Base-by-base conservation (phyloP, 2,113 vertebrate species). In the Chionis minor region DNA sequence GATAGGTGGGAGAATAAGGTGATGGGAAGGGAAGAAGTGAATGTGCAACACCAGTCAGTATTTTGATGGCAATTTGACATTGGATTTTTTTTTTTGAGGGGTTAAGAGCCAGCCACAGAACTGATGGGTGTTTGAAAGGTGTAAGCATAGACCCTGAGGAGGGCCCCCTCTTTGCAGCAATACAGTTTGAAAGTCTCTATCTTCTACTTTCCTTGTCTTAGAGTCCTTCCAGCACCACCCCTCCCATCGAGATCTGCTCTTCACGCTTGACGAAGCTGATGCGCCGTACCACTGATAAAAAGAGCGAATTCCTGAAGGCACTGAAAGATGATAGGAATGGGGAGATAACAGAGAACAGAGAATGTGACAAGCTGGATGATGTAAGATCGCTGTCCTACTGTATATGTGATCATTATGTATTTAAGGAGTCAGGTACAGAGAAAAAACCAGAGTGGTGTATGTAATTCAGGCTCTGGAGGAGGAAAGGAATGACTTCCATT, bases 241-340 rank as follows among this genome's bases (percentile, higher is more conserved):
- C 99, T 97, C 99, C 99, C 42, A 99, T 99, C 56, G 99, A 99
- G 98, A 99, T 99, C 86, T 99, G 98, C 94, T 99, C 99, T 38
- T 99, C 99, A 23, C 99, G 99, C 92, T 98, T 99, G 96, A 98
- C 97, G 21, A 99, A 99, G 97, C 98, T 99, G 98, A 99, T 99
- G 98, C 99, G 99, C 26, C 99, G 99, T 62, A 99, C 99, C 97
- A 99, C 99, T 2, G 99, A 99, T 97, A 99, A 99, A 61, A 99
- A 99, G 98, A 99, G 99, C 2, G 99, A 99, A 94, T 99, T 99
- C 95, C 98, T 99, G 95, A 99, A 99, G 97, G 97, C 99, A 86
- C 98, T 99, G 93, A 99, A 99, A 96, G 99, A 99, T 90, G 99
- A 99, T 89, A 98, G 98, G 80, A 99, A 99, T 6, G 99, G 99